Evolutionary conservation across 2,113 vertebrate genomes (phyloP).

Genomic region (Plestiodon gilberti): DNA sequence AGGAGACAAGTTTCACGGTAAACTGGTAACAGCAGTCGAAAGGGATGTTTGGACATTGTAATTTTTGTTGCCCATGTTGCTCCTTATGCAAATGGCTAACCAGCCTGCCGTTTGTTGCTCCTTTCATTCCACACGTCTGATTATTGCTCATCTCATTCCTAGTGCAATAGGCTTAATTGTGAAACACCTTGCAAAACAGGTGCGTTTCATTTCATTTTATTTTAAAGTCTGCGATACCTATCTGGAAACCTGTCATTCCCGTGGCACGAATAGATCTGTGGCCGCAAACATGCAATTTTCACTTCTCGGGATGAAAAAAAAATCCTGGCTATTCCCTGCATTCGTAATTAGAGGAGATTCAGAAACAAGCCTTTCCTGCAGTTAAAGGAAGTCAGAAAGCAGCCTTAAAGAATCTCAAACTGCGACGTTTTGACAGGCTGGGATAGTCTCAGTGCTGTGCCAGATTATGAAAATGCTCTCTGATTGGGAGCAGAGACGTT

Average conservation of each 20-base stretch:
- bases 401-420: background rate
- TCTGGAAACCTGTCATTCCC: background rate
- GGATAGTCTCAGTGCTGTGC: background rate
- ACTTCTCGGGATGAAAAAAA: background rate
- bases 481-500: constrained; percentile 14
- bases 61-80: background rate
- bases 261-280: background rate
- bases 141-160: background rate
- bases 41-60: background rate
- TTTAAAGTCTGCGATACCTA: background rate
- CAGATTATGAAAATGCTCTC: constrained; percentile 32
- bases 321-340: background rate
- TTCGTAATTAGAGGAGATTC: background rate
- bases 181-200: background rate
- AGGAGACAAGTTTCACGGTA: no score
- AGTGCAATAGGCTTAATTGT: background rate
- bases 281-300: background rate
- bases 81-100: background rate
- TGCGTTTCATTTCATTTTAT: background rate
- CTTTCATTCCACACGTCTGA: no score
- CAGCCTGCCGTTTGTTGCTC: no score
- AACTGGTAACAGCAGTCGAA: background rate
- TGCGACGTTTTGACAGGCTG: background rate
- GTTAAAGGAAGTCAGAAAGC: background rate
- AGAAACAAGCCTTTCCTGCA: background rate